Conservation (phyloP, 2,797 vertebrate species). For the Ibycter americanus region DNA sequence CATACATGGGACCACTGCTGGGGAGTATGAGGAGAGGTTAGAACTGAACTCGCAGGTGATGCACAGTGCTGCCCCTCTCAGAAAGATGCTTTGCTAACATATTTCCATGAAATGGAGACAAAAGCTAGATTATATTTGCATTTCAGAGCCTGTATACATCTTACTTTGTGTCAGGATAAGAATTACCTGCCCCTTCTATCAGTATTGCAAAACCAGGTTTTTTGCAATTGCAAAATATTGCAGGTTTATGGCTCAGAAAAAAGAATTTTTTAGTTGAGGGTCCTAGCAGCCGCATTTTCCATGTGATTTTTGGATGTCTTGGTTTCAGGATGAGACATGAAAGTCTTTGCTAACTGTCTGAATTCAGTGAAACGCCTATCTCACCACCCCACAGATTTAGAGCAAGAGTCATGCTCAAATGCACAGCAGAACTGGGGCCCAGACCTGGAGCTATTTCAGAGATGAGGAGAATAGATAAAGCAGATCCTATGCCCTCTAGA, state of each 20-base stretch:
- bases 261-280: neutral
- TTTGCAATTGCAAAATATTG: no score
- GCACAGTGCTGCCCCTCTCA: neutral
- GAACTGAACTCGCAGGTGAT: neutral
- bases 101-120: neutral
- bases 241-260: neutral
- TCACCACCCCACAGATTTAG: neutral
- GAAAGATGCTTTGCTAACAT: neutral
- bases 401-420: neutral
- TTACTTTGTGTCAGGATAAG: neutral
- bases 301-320: neutral
- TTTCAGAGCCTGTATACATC: neutral
- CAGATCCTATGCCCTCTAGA: neutral
- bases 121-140: neutral
- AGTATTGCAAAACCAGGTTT: neutral
- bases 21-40: neutral
- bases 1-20: neutral
- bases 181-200: neutral
- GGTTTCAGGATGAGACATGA: neutral
- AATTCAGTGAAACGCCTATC: neutral
- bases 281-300: neutral
- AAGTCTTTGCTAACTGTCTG: neutral
- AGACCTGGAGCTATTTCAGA: neutral
- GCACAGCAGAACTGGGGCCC: neutral
- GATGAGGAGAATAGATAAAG: neutral